Evolutionary conservation across 2,888 invertebrate genomes (phyloP).

Genomic region (Petrophora chlorosata): DNA sequence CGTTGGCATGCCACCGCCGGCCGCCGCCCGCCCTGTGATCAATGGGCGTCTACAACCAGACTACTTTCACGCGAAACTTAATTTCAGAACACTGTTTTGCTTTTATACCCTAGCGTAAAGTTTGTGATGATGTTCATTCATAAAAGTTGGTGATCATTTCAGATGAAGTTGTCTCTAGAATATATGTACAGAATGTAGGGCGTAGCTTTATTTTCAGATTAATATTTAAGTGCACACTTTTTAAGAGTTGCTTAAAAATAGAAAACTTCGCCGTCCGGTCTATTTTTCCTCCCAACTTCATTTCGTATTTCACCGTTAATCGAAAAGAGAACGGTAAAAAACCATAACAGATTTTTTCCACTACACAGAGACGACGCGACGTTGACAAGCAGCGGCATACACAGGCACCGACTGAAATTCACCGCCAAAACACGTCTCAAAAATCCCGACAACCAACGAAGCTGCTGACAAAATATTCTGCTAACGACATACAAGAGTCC

Average conservation of each 20-base stretch:
- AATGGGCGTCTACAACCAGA: constrained; percentile 73
- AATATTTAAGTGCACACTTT: no score
- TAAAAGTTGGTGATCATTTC: constrained; percentile 8
- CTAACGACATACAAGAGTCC: constrained; percentile 12
- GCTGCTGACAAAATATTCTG: constrained; percentile 19
- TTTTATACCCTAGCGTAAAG: constrained; percentile 42
- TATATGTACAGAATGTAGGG: no score
- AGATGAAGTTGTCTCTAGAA: no score
- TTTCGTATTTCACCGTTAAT: constrained; percentile 17
- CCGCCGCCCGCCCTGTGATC: constrained; percentile 65
- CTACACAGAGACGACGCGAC: constrained; percentile 3
- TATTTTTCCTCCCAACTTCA: constrained; percentile 6
- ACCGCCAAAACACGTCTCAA: constrained; percentile 8
- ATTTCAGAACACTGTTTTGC: constrained; percentile 53
- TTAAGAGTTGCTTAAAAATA: no score
- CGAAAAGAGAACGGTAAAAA: no score
- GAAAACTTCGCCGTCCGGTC: no score
- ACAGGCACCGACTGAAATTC: constrained; percentile 8
- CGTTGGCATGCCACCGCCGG: constrained; percentile 65
- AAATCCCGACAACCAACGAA: constrained; percentile 3
- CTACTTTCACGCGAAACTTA: constrained; percentile 68
- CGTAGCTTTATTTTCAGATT: no score
- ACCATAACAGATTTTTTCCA: neutral
- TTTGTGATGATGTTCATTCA: constrained; percentile 37
- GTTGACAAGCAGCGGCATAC: constrained; percentile 1